Percentiles rank a stretch among this genome's conserved stretches.
Evolutionary conservation across 2,797 vertebrate species (phyloP).

Genomic region (Clarias fuscus): DNA sequence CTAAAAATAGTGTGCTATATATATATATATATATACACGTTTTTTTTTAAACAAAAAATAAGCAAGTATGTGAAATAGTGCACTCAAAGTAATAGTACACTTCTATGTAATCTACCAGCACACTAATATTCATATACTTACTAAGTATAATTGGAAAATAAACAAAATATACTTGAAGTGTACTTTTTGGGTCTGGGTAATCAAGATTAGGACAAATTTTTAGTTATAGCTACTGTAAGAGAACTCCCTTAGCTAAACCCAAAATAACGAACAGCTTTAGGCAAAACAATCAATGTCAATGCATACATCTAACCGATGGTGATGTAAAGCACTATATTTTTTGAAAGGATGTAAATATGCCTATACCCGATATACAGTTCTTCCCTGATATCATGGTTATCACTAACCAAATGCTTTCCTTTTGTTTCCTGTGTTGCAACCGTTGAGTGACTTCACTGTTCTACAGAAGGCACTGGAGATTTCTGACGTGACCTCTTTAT

Average conservation of each 20-base stretch:
- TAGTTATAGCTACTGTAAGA: too few species aligned
- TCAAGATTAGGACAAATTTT: too few species aligned
- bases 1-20: too few species aligned
- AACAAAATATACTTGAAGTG: too few species aligned
- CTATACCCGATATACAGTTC: background rate
- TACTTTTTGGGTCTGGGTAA: too few species aligned
- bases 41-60: too few species aligned
- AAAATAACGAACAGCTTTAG: background rate
- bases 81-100: too few species aligned
- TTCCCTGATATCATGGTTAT: slow-evolving; percentile 59
- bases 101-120: too few species aligned
- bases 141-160: too few species aligned
- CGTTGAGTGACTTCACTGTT: background rate
- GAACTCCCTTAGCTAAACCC: background rate
- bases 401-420: slow-evolving; percentile 61
- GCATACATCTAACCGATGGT: background rate
- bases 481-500: background rate
- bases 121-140: too few species aligned
- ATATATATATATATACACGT: too few species aligned
- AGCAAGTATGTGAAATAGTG: too few species aligned
- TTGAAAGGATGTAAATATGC: background rate
- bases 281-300: background rate
- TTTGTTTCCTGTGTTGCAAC: slow-evolving; percentile 62
- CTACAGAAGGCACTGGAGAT: background rate
- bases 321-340: background rate